phyloP scores from a whole-genome alignment of 1,140 invertebrate species.

The Drosophila jambulina region DNA sequence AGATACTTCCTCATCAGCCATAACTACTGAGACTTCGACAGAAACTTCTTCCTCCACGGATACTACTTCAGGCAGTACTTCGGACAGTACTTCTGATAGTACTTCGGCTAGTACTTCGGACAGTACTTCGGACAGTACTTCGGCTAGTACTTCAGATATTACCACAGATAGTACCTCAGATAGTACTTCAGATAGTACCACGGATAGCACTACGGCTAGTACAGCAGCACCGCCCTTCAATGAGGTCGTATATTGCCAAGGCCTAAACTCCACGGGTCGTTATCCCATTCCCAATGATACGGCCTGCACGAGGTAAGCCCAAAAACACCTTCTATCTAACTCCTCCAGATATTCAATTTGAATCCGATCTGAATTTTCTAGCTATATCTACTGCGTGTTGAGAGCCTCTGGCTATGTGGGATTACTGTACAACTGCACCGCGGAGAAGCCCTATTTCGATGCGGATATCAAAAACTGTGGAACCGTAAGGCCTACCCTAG shows the following conservation, averaged over 20 bases:
- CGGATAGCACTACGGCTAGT: not conserved
- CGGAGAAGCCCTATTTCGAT: conserved; percentile 48
- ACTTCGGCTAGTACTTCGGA: not conserved
- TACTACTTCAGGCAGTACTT: conserved; percentile 4
- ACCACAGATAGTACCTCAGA: not conserved
- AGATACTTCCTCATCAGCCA: not conserved
- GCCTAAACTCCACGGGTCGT: conserved; percentile 25
- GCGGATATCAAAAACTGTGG: conserved; percentile 30
- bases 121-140: not conserved
- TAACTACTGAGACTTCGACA: conserved; percentile 4
- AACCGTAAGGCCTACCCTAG: conserved; percentile 22
- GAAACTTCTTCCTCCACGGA: conserved; percentile 2
- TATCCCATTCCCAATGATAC: conserved; percentile 69
- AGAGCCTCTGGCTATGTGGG: conserved; percentile 24
- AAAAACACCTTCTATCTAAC: not conserved
- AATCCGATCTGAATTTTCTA: conserved; percentile 14
- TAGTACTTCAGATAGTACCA: not conserved
- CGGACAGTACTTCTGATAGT: not conserved
- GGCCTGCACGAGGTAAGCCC: conserved; percentile 55
- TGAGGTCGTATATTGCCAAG: conserved; percentile 27
- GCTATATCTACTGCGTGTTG: conserved; percentile 58
- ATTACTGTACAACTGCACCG: conserved; percentile 14
- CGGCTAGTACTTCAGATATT: not conserved
- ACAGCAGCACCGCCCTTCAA: conserved; percentile 1
- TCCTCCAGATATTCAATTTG: not conserved